Conservation (phyloP, 1,140 invertebrate genomes). For the Drosophila insularis region DNA sequence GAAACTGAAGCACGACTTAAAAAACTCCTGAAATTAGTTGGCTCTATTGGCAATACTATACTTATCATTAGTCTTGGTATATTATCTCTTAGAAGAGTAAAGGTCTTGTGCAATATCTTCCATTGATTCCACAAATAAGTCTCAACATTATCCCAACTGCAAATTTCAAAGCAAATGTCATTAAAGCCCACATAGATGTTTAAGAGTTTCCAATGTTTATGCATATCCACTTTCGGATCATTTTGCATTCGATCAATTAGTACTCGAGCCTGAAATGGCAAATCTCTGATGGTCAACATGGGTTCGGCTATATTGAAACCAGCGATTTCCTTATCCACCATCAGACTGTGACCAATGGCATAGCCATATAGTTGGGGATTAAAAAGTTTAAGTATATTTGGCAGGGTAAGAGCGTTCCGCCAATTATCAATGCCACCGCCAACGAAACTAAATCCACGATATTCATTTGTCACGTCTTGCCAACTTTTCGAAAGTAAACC, state of each 20-base stretch:
- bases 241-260: conserved; percentile 85
- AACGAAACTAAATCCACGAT: conserved; percentile 58
- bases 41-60: conserved; percentile 34
- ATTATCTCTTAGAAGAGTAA: conserved; percentile 43
- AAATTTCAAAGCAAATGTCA: conserved; percentile 87
- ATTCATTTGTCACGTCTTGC: conserved; percentile 58
- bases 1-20: conserved; percentile 43
- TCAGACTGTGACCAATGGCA: conserved; percentile 82
- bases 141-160: conserved; percentile 58
- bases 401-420: conserved; percentile 84
- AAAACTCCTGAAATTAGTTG: conserved; percentile 60
- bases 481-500: conserved; percentile 76
- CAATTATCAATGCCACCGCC: conserved; percentile 85
- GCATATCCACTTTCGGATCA: conserved; percentile 84
- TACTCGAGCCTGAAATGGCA: conserved; percentile 85
- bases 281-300: conserved; percentile 84
- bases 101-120: conserved; percentile 26
- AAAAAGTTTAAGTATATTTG: conserved; percentile 85
- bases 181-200: conserved; percentile 87
- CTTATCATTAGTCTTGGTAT: conserved; percentile 58
- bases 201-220: conserved; percentile 87
- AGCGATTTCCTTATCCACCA: conserved; percentile 60
- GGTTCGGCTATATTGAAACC: conserved; percentile 85
- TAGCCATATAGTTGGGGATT: conserved; percentile 87
- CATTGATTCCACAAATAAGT: conserved; percentile 34